phyloP scores from a whole-genome alignment of 35 echinoderm and acorn worm genomes.

The Holothuria glaberrima region DNA sequence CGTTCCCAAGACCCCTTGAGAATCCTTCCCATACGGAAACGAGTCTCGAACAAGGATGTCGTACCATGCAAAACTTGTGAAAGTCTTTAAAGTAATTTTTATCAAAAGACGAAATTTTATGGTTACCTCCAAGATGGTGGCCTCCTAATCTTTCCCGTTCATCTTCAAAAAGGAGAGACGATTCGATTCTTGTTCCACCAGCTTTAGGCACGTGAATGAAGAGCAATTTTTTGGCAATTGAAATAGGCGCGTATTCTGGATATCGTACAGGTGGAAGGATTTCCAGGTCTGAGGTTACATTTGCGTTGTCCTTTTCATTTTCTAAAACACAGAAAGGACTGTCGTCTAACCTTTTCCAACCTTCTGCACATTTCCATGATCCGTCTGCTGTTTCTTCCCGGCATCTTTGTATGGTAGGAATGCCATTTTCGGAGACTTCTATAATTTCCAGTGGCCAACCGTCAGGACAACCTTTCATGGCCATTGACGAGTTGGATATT shows the following conservation, averaged over 20 bases:
- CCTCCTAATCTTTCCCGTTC: background rate
- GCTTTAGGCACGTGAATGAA: slow-evolving; percentile 22
- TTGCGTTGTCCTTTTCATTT: no score
- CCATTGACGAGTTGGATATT: background rate
- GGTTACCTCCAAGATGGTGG: background rate
- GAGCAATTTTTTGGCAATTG: background rate
- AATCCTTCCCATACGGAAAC: background rate
- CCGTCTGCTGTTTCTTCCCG: background rate
- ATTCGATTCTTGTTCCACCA: slow-evolving; percentile 6
- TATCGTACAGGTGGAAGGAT: no score
- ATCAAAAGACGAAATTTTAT: slow-evolving; percentile 23
- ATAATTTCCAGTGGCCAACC: slow-evolving; percentile 13
- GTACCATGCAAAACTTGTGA: slow-evolving; percentile 26
- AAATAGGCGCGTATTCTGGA: background rate
- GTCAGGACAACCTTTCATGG: slow-evolving; percentile 2
- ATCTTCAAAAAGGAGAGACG: slow-evolving; percentile 22
- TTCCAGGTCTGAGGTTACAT: no score
- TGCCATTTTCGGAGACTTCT: background rate
- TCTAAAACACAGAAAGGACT: no score
- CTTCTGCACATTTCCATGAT: background rate
- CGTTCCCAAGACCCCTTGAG: background rate
- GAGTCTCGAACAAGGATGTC: slow-evolving; percentile 39
- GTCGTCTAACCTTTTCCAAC: background rate
- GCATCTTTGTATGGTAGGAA: background rate
- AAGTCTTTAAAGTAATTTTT: background rate